Evolutionary conservation across 2,113 vertebrate species (phyloP), one percentile per base, ranked within the genome.

Genomic region (Saguinus midas): DNA sequence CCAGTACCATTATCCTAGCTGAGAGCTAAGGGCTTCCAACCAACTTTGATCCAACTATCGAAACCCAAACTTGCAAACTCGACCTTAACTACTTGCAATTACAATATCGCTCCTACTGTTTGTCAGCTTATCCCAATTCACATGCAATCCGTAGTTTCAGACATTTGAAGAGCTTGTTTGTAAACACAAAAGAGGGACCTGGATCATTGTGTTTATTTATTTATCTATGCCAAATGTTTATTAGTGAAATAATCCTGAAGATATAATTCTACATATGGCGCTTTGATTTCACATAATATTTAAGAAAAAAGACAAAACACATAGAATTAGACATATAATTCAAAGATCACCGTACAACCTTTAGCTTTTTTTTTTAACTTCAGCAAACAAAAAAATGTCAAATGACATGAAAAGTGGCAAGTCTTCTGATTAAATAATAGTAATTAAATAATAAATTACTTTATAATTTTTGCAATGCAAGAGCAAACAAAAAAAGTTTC

Each of bases 361-460:
- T 98, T 99, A 98, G 96, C 98, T 98, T 97, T 99, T 99, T 98
- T 98, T 99, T 99, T 40, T 40, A 40, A 99, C 99, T 99, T 99
- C 98, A 99, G 98, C 99, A 99, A 99, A 99, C 99, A 99, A 98
- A 98, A 98, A 98, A 98, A 98, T 91, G 99, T 99, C 98, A 98
- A 99, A 98, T 98, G 98, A 99, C 99, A 99, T 99, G 98, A 99
- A 99, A 99, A 99, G 99, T 99, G 99, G 99, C 99, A 99, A 99
- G 99, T 99, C 98, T 99, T 99, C 98, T 48, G 97, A 99, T 99
- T 99, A 99, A 52, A 52, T 52, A 52, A 52, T 52, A 52, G 52
- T 52, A 52, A 52, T 52, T 99, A 99, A 99, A 99, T 99, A 99
- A 99, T 99, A 99, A 99, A 99, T 99, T 99, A 99, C 97, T 99